phyloP scores from a whole-genome alignment of 2,888 invertebrate genomes.

The Anoplius nigerrimus region DNA sequence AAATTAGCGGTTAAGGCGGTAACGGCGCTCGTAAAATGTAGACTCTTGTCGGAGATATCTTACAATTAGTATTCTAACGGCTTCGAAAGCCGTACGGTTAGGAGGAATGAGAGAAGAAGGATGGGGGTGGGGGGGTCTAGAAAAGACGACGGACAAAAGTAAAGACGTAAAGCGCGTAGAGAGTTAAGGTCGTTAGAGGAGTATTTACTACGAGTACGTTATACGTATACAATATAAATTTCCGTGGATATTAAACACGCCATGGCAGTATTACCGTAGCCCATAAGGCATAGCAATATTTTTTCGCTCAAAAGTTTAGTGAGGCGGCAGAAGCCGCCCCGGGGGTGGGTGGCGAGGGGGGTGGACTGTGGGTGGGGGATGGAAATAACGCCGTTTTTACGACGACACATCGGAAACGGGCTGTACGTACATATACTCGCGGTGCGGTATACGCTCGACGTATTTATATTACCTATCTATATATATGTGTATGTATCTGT shows the following conservation, averaged over 20 bases:
- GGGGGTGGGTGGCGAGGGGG: background rate
- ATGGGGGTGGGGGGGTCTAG: background rate
- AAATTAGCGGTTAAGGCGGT: constrained; percentile 10
- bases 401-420: constrained; percentile 10
- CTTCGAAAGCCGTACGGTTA: background rate
- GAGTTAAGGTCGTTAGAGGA: constrained; percentile 33
- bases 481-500: constrained; percentile 5
- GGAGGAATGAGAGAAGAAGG: constrained; percentile 17
- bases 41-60: constrained; percentile 16
- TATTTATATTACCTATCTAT: constrained; percentile 31
- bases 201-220: constrained; percentile 40
- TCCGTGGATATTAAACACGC: constrained; percentile 56
- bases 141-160: background rate
- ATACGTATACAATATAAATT: constrained; percentile 25
- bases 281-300: constrained; percentile 66
- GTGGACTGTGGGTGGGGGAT: background rate
- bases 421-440: constrained; percentile 21
- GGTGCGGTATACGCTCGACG: constrained; percentile 27
- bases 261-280: constrained; percentile 70
- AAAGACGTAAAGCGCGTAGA: constrained; percentile 10
- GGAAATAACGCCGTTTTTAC: constrained; percentile 28
- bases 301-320: constrained; percentile 62
- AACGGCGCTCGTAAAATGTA: background rate
- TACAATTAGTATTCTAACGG: constrained; percentile 3
- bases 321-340: background rate